Conservation (phyloP, 2,797 vertebrate species). For the Meda fulgida region DNA sequence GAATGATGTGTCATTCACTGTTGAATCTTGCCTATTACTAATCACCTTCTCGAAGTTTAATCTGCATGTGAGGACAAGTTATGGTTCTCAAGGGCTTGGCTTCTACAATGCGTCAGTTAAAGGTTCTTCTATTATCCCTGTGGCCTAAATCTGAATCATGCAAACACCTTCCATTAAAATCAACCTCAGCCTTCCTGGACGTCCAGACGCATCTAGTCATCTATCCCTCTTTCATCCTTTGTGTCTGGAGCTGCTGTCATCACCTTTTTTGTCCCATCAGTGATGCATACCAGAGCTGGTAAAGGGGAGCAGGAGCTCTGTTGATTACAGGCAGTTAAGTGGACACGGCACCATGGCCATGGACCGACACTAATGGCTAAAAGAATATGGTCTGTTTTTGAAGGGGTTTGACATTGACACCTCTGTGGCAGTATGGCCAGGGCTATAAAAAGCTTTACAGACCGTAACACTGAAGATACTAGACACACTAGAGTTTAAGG, state of each 20-base stretch:
- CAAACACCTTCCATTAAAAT: conserved; percentile 4
- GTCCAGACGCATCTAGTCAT: neutral
- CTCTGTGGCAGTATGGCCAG: conserved; percentile 61
- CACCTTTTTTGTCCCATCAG: conserved; percentile 54
- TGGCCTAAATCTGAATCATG: conserved; percentile 13
- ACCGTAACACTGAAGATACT: conserved; percentile 46
- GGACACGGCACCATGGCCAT: conserved; percentile 59
- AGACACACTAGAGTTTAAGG: conserved; percentile 57
- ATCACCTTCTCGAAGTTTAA: conserved; percentile 60
- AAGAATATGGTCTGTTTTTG: conserved; percentile 63
- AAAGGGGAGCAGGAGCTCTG: conserved; percentile 60
- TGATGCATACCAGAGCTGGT: conserved; percentile 57
- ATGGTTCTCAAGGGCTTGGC: conserved; percentile 71
- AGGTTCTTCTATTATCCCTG: conserved; percentile 47
- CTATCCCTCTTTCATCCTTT: conserved; percentile 28
- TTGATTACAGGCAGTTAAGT: conserved; percentile 71
- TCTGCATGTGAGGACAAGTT: conserved; percentile 73
- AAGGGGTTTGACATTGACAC: conserved; percentile 71
- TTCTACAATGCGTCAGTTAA: conserved; percentile 28
- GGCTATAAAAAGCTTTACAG: conserved; percentile 69
- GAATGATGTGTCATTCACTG: conserved; percentile 62
- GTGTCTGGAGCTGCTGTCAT: conserved; percentile 50
- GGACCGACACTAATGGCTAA: conserved; percentile 67
- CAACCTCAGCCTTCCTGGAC: neutral
- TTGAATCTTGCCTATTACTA: conserved; percentile 63